Conservation (phyloP, 2,888 invertebrate genomes). For the Marasmarcha lunaedactyla region DNA sequence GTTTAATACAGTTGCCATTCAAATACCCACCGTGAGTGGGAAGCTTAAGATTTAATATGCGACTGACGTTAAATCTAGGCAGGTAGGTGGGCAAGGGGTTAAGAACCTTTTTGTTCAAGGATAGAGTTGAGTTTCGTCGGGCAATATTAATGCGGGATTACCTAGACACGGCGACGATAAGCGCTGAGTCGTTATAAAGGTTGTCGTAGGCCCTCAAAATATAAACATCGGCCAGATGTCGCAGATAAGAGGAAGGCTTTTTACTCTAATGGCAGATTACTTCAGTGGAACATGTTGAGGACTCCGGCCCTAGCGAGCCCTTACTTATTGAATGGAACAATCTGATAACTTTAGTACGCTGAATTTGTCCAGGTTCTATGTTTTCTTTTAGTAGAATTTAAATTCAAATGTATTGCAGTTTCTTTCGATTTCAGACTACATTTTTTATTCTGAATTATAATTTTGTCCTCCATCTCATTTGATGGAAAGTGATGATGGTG, state of each 20-base stretch:
- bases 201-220: slow-evolving; percentile 62
- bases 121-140: too few relatives aligned
- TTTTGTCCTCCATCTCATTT: too few relatives aligned
- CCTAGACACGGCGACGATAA: slow-evolving; percentile 60
- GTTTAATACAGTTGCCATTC: too few relatives aligned
- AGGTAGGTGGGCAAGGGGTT: slow-evolving; percentile 21
- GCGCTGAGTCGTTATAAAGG: slow-evolving; percentile 61
- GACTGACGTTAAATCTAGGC: slow-evolving; percentile 20
- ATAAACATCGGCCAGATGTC: slow-evolving; percentile 67
- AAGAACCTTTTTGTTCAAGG: neutral
- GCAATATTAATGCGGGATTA: slow-evolving; percentile 27
- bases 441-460: too few relatives aligned
- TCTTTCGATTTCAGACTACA: too few relatives aligned
- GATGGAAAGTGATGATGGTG: too few relatives aligned
- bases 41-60: slow-evolving; percentile 30
- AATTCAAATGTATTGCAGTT: too few relatives aligned
- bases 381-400: too few relatives aligned
- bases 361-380: neutral
- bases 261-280: slow-evolving; percentile 64
- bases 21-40: slow-evolving; percentile 19
- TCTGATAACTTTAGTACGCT: slow-evolving; percentile 20
- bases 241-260: slow-evolving; percentile 61
- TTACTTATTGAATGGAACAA: slow-evolving; percentile 43
- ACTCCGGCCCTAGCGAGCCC: slow-evolving; percentile 25
- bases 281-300: slow-evolving; percentile 39